Evolutionary conservation across 2,888 invertebrate species (phyloP), one percentile per base, ranked within the genome.

Genomic region (Caenorhabditis virilis): DNA sequence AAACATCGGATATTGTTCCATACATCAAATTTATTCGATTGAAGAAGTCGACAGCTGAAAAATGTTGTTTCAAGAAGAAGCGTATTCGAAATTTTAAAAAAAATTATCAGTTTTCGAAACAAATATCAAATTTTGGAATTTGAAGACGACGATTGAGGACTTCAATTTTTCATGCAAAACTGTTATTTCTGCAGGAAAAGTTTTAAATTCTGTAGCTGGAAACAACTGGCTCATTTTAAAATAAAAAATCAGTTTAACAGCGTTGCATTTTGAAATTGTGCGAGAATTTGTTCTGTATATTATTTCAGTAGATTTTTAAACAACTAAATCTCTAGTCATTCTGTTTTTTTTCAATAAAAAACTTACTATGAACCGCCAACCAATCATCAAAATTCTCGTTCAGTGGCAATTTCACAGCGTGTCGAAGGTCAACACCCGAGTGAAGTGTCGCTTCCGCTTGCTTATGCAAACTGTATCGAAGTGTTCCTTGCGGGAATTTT

Each of bases 21-120:
- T 93, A 93, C 74, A 93, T 90, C 43, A 93, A 86, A 85, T 93
- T 93, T 74, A 93, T 92, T 79, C 93, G 88, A 84, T 93, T 93
- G 85, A 93, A 93, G 84, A 93, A 93, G 83, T 93, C 93, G 30
- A 93, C 93, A 76, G 93, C 92, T 92, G 85, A 52, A 87, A 86
- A 13, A 56, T n/a, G n/a, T n/a, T n/a, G n/a, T n/a, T n/a, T n/a
- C n/a, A n/a, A n/a, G n/a, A n/a, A n/a, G n/a, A n/a, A n/a, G n/a
- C n/a, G n/a, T n/a, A n/a, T n/a, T n/a, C n/a, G n/a, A n/a, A n/a
- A n/a, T n/a, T n/a, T n/a, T n/a, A 53, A 15, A 13, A 33, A 26
- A 20, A 26, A 3, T 26, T 25, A 36, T 42, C 18, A 4, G 2
- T 42, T 22, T 42, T 42, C 42, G 15, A 25, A 42, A 42, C 3